Base-by-base conservation (phyloP, 2,113 vertebrate genomes). In the Lucifuga dentata region DNA sequence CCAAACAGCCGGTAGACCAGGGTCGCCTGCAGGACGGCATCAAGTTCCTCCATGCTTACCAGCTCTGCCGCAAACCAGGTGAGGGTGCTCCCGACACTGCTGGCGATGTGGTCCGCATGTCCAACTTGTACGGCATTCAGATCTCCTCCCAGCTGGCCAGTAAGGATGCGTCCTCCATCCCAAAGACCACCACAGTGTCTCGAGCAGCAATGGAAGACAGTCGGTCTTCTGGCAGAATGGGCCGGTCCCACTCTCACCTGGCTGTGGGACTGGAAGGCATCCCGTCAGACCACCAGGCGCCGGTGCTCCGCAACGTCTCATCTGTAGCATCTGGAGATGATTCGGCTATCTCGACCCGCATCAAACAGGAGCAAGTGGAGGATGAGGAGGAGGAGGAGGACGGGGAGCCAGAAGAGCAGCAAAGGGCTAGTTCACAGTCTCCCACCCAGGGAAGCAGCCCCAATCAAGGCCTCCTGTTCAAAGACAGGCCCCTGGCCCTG, bases 101-200 rank as follows among this genome's bases (percentile, higher is more conserved):
- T 48, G 76, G 93, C 0, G 96, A 98, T 62, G 66, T 89, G 0
- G 89, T 95, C 15, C 95, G 96, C 70, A 95, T 96, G 62, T 98
- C 97, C 65, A 99, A 99, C 89, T 64, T 98, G 32, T 99, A 99
- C 0, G 97, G 97, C 36, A 99, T 99, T 79, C 97, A 99, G 93
- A 99, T 99, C 86, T 98, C 97, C 0, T 89, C 96, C 0, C 96
- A 97, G 76, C 95, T 96, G 67, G 81, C 93, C 9, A 78, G 65
- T 0, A 97, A 96, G 76, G 94, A 95, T 8, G 84, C 81, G 0
- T 8, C 73, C 1, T 86, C 61, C 1, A 91, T 57, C 38, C 79
- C 0, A 91, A 96, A 89, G 93, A 92, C 63, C 68, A 73, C n/a
- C 68, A 80, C 68, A 0, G 90, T 39, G 46, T 81, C 89, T 58